These are phyloP conservation scores for Anagrus nilaparvatae DNA, from an alignment of 1,140 invertebrate species.

Conservation along the genomic window DNA sequence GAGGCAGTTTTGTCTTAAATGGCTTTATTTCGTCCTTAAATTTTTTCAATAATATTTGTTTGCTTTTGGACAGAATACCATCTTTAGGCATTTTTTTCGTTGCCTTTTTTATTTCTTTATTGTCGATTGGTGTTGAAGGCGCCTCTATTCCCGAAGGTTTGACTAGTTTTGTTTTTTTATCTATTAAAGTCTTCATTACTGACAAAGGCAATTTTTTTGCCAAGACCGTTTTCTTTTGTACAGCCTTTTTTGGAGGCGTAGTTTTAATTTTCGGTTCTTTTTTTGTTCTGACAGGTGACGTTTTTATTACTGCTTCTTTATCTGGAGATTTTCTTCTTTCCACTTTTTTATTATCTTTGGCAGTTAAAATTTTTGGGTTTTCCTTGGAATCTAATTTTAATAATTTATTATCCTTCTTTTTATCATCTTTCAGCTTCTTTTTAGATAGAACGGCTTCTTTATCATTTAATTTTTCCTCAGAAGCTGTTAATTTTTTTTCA, in stretches of 20 bases:
- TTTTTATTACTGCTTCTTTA: constrained; percentile 26
- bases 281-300: constrained; percentile 24
- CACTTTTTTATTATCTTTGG: constrained; percentile 31
- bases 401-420: constrained; percentile 28
- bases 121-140: neutral
- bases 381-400: constrained; percentile 29
- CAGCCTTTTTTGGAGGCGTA: constrained; percentile 24
- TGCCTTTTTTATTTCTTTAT: neutral
- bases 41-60: constrained; percentile 5
- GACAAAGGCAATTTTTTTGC: constrained; percentile 34
- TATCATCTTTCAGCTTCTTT: constrained; percentile 31
- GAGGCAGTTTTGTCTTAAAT: constrained; percentile 29
- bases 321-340: constrained; percentile 22
- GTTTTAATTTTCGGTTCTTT: constrained; percentile 27
- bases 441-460: constrained; percentile 23
- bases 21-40: constrained; percentile 19
- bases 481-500: constrained; percentile 20
- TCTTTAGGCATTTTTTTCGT: no score
- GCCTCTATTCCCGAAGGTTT: constrained; percentile 21
- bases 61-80: constrained; percentile 3
- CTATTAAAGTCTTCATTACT: constrained; percentile 33
- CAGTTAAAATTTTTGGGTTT: constrained; percentile 22
- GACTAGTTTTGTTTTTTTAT: constrained; percentile 39
- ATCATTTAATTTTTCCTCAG: constrained; percentile 21
- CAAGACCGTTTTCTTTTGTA: constrained; percentile 37